phyloP scores from a whole-genome alignment of 2,888 invertebrate species.

The Athrips mouffetella region DNA sequence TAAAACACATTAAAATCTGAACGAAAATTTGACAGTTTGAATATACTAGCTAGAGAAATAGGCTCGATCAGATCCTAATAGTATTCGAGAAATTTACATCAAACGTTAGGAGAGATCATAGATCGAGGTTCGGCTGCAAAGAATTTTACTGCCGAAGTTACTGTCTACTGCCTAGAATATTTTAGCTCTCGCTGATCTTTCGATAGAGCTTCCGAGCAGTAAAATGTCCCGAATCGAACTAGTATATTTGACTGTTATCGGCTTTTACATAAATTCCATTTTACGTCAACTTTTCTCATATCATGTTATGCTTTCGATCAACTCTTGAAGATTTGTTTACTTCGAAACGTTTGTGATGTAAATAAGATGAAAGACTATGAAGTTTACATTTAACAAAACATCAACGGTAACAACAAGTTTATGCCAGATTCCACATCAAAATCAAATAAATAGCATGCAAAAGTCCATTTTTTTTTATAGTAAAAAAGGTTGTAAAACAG shows the following conservation, averaged over 20 bases:
- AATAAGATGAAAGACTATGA: too few relatives aligned
- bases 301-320: not conserved
- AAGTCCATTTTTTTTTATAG: too few relatives aligned
- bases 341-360: too few relatives aligned
- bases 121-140: slow-evolving; percentile 6
- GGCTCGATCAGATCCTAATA: not conserved
- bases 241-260: slow-evolving; percentile 4
- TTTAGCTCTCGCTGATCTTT: slow-evolving; percentile 10
- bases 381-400: too few relatives aligned
- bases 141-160: slow-evolving; percentile 13
- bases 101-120: not conserved
- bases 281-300: slow-evolving; percentile 1
- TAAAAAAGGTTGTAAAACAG: too few relatives aligned
- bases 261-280: slow-evolving; percentile 8
- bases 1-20: too few relatives aligned
- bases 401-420: too few relatives aligned
- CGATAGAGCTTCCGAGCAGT: slow-evolving; percentile 4
- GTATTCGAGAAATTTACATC: not conserved
- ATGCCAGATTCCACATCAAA: too few relatives aligned
- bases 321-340: not conserved
- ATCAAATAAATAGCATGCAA: too few relatives aligned
- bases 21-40: too few relatives aligned
- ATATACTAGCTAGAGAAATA: not conserved
- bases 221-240: slow-evolving; percentile 11
- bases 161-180: slow-evolving; percentile 9